Evolutionary conservation across 2,888 invertebrate species (phyloP).

Genomic region (Mycalesis mineus): DNA sequence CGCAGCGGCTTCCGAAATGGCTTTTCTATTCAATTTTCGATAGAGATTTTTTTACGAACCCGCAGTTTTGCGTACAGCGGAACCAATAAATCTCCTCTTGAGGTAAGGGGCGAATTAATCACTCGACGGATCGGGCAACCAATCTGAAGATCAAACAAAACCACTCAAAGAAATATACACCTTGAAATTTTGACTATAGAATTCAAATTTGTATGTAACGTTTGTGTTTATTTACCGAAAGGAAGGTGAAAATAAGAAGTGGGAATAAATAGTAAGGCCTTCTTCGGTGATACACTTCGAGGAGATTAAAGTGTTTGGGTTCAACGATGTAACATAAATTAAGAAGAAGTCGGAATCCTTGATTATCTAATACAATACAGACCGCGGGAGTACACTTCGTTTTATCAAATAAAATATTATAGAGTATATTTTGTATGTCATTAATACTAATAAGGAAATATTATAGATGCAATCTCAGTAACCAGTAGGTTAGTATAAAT

Average conservation of each 20-base stretch:
- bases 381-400: no score
- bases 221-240: conserved; percentile 58
- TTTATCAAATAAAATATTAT: no score
- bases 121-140: conserved; percentile 64
- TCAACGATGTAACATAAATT: conserved; percentile 61
- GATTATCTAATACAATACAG: conserved; percentile 37
- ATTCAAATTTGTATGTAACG: conserved; percentile 14
- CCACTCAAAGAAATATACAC: conserved; percentile 43
- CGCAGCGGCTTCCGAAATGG: conserved; percentile 64
- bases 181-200: conserved; percentile 30
- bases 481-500: no score
- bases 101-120: conserved; percentile 78
- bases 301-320: conserved; percentile 73
- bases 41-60: conserved; percentile 76
- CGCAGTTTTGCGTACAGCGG: conserved; percentile 77
- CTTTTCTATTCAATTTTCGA: conserved; percentile 79
- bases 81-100: conserved; percentile 76
- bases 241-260: conserved; percentile 74
- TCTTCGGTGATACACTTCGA: conserved; percentile 66
- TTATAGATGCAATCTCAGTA: no score
- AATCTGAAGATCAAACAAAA: conserved; percentile 47
- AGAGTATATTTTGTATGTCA: no score
- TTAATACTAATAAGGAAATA: no score
- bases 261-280: conserved; percentile 70
- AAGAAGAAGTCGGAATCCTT: conserved; percentile 49